Conservation (phyloP, 2,797 vertebrate species). For the Myiotriccus ornatus region DNA sequence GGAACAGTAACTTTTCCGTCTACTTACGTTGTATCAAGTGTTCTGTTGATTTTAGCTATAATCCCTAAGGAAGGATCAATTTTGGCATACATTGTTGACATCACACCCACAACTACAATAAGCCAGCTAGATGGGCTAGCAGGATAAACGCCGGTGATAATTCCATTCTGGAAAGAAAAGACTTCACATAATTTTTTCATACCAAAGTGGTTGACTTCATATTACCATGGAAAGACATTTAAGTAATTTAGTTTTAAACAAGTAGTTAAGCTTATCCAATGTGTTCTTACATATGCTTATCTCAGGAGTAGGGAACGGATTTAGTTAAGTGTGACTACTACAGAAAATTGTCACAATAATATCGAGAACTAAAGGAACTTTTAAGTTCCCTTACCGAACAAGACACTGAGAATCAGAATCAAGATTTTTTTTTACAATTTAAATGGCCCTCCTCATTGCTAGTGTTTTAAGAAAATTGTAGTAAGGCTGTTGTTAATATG, state of each 20-base stretch:
- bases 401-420: not conserved
- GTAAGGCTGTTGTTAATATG: not conserved
- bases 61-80: slow-evolving; percentile 93
- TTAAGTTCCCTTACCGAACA: not conserved
- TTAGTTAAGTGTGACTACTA: not conserved
- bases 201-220: slow-evolving; percentile 11
- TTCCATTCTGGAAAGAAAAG: slow-evolving; percentile 77
- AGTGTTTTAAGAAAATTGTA: not conserved
- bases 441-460: not conserved
- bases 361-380: not conserved
- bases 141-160: slow-evolving; percentile 96
- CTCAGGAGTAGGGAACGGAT: not conserved
- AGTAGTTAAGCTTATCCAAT: not conserved
- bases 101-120: slow-evolving; percentile 91
- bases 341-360: not conserved
- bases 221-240: not conserved
- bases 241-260: not conserved
- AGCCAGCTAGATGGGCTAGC: slow-evolving; percentile 93
- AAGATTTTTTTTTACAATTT: not conserved
- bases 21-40: slow-evolving; percentile 78
- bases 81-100: slow-evolving; percentile 88
- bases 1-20: not conserved
- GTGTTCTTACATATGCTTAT: not conserved
- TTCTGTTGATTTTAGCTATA: slow-evolving; percentile 79
- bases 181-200: slow-evolving; percentile 33